These are phyloP conservation scores for Pseudois nayaur DNA, from an alignment of 2,113 vertebrate genomes.

Conservation along the genomic window DNA sequence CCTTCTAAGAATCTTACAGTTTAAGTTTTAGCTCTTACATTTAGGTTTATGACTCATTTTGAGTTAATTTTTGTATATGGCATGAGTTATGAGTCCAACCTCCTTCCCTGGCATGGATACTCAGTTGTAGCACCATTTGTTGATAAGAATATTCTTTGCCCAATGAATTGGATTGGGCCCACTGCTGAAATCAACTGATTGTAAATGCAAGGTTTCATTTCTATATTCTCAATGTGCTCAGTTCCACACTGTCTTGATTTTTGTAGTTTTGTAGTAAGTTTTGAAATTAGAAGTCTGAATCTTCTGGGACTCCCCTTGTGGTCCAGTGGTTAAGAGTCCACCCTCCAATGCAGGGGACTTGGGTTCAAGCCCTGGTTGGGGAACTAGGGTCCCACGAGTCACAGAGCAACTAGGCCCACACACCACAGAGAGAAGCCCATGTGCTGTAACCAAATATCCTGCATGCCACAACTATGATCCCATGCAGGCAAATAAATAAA, in stretches of 20 bases:
- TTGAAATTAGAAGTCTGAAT: not conserved
- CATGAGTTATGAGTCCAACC: not conserved
- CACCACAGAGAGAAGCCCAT: not conserved
- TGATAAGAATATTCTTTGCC: not conserved
- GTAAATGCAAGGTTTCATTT: not conserved
- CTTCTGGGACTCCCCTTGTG: not conserved
- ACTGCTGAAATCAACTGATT: not conserved
- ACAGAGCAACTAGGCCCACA: not conserved
- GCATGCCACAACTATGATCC: not conserved
- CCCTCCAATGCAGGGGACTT: not conserved
- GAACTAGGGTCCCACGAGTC: not conserved
- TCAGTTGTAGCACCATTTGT: not conserved
- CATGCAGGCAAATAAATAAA: not conserved
- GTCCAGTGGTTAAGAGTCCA: not conserved
- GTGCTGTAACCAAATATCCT: not conserved
- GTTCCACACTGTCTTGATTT: not conserved
- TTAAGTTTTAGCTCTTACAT: not conserved
- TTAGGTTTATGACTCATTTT: not conserved
- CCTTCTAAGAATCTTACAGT: not conserved
- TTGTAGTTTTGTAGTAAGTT: not conserved
- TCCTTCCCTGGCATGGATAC: not conserved
- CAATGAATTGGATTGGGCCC: not conserved
- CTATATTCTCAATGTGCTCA: not conserved
- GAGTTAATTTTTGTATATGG: not conserved
- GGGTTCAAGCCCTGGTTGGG: not conserved